Conservation (phyloP, 2,797 vertebrate species). For the Varecia variegata region DNA sequence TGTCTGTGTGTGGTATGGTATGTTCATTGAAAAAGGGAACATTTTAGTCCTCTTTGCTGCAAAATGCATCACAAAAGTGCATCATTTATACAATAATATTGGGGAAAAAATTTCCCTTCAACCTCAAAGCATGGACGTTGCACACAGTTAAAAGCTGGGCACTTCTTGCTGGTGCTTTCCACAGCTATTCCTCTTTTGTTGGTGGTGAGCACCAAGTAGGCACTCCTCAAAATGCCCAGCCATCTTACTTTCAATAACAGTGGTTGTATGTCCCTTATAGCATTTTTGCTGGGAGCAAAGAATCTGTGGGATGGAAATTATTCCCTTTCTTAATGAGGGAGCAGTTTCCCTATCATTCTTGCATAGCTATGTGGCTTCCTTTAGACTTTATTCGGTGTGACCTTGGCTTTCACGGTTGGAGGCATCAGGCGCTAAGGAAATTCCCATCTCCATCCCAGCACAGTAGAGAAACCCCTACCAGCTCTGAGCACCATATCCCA, state of each 20-base stretch:
- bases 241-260: neutral
- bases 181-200: neutral
- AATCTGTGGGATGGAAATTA: neutral
- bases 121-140: neutral
- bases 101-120: neutral
- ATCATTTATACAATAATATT: constrained; percentile 33
- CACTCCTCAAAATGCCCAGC: neutral
- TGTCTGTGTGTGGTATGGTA: neutral
- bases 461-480: neutral
- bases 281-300: constrained; percentile 6
- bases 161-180: neutral
- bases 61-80: neutral
- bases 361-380: neutral
- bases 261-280: neutral
- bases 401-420: neutral
- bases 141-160: neutral
- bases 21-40: neutral
- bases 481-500: neutral
- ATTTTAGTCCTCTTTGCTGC: neutral
- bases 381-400: neutral
- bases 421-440: neutral
- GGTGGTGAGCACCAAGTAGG: neutral
- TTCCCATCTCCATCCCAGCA: neutral
- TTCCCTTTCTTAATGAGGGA: neutral
- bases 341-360: neutral